These are phyloP conservation scores for Anthrax anthrax DNA, from an alignment of 2,888 invertebrate species.

Conservation along the genomic window DNA sequence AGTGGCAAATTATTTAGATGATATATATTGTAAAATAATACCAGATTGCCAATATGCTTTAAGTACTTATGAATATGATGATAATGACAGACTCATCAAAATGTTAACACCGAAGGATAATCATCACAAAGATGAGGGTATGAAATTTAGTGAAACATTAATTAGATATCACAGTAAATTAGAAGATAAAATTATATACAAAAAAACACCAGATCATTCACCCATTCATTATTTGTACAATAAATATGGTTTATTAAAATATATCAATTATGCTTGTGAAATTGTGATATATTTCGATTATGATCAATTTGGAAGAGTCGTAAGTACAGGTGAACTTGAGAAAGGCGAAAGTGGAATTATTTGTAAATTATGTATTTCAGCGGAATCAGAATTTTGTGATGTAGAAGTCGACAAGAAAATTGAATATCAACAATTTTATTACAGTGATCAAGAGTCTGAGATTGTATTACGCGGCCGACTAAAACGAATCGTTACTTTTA, in stretches of 20 bases:
- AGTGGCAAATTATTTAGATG: background rate
- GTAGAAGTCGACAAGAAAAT: no score
- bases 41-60: background rate
- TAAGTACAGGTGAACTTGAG: no score
- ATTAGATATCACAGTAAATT: background rate
- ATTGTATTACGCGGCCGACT: background rate
- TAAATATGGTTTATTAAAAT: background rate
- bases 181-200: background rate
- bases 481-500: background rate
- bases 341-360: no score
- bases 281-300: no score
- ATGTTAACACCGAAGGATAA: background rate
- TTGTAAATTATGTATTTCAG: no score
- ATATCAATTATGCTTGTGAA: no score
- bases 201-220: background rate
- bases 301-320: no score
- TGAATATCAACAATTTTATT: background rate
- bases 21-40: background rate
- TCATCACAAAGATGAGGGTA: background rate
- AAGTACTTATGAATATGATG: background rate
- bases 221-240: background rate
- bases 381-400: background rate
- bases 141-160: background rate
- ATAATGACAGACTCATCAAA: background rate
- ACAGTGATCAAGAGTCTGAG: background rate